These are phyloP conservation scores for Taenaris catops DNA, from an alignment of 2,888 invertebrate genomes.

Conservation along the genomic window DNA sequence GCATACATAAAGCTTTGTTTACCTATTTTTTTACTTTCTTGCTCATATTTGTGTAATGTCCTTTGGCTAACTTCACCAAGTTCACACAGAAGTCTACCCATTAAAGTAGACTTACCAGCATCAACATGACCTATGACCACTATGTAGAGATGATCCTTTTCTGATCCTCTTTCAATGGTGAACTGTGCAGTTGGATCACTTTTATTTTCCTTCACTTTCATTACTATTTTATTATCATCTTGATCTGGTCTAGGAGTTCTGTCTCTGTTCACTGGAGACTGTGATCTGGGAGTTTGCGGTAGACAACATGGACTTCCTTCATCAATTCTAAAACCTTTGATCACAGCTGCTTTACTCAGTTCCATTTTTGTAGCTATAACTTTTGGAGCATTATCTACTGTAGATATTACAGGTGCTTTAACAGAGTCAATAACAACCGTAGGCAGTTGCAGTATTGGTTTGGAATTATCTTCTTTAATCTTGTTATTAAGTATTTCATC, in stretches of 20 bases:
- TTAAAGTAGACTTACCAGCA: constrained; percentile 97
- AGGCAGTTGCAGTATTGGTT: constrained; percentile 32
- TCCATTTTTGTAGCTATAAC: constrained; percentile 65
- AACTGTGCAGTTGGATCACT: constrained; percentile 82
- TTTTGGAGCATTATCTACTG: constrained; percentile 43
- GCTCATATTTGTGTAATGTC: constrained; percentile 97
- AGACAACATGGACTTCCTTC: constrained; percentile 44
- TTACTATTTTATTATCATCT: constrained; percentile 61
- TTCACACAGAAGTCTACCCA: constrained; percentile 95
- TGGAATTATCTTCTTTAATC: constrained; percentile 29
- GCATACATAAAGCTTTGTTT: constrained; percentile 99
- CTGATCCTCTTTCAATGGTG: constrained; percentile 86
- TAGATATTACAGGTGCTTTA: constrained; percentile 45
- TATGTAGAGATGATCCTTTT: constrained; percentile 93
- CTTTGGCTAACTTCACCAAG: constrained; percentile 93
- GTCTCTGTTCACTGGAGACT: constrained; percentile 83
- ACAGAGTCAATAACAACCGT: constrained; percentile 41
- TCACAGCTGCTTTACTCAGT: constrained; percentile 51
- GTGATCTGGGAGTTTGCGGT: constrained; percentile 82
- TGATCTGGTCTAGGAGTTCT: constrained; percentile 61
- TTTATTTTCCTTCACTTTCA: constrained; percentile 76
- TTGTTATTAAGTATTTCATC: constrained; percentile 84
- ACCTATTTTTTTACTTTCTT: constrained; percentile 97
- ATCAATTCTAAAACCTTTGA: constrained; percentile 81
- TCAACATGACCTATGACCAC: constrained; percentile 98